Conservation (phyloP, 1,140 invertebrate species). For the Agraylea sexmaculata region DNA sequence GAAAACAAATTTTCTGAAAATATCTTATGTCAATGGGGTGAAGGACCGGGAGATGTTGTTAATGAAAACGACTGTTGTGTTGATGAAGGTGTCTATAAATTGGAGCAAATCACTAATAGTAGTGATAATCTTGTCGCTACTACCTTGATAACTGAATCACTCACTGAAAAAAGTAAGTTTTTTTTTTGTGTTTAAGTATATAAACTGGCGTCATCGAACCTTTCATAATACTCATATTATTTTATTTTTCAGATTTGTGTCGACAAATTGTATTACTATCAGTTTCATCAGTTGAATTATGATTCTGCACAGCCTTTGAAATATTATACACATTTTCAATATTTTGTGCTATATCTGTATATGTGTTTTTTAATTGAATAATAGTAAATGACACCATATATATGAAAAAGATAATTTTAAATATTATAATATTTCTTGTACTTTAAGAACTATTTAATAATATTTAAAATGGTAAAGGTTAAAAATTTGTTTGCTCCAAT, state of each 20-base stretch:
- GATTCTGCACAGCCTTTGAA: slow-evolving; percentile 21
- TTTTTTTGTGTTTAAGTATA: slow-evolving; percentile 4
- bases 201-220: background rate
- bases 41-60: slow-evolving; percentile 12
- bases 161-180: slow-evolving; percentile 31
- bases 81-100: slow-evolving; percentile 26
- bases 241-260: slow-evolving; percentile 32
- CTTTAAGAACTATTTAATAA: too few species aligned
- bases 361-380: too few species aligned
- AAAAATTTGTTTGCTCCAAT: too few species aligned
- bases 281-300: slow-evolving; percentile 30
- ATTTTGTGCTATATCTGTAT: too few species aligned
- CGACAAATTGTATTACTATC: slow-evolving; percentile 37
- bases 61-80: slow-evolving; percentile 26
- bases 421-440: too few species aligned
- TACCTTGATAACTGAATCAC: slow-evolving; percentile 26
- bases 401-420: too few species aligned
- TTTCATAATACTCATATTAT: background rate
- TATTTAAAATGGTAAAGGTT: too few species aligned
- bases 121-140: slow-evolving; percentile 27
- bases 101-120: slow-evolving; percentile 21
- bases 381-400: too few species aligned
- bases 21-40: slow-evolving; percentile 14
- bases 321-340: too few species aligned
- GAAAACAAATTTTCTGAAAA: slow-evolving; percentile 4